phyloP scores from a whole-genome alignment of 2,888 invertebrate species.

The Hetaerina titia region DNA sequence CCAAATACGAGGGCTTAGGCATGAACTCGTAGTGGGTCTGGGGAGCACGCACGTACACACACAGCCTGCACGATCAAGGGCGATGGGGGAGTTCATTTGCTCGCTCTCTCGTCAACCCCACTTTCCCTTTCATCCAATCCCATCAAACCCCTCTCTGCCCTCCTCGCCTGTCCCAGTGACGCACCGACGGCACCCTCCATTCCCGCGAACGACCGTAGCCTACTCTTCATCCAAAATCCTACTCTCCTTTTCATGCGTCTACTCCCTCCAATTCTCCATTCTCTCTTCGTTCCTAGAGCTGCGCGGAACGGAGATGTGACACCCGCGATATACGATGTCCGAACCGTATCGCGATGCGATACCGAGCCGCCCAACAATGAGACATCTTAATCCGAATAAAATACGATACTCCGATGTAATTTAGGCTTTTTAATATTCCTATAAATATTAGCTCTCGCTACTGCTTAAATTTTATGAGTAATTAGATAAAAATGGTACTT shows the following conservation, averaged over 20 bases:
- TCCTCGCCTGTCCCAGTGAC: not conserved
- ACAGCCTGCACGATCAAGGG: not conserved
- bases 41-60: not conserved
- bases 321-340: too few relatives aligned
- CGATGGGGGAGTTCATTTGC: not conserved
- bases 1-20: not conserved
- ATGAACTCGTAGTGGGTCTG: not conserved
- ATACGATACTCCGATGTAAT: too few relatives aligned
- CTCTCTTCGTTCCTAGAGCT: too few relatives aligned
- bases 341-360: too few relatives aligned
- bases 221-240: not conserved
- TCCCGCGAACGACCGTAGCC: not conserved
- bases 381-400: too few relatives aligned
- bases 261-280: too few relatives aligned
- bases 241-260: not conserved
- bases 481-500: too few relatives aligned
- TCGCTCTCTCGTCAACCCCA: not conserved
- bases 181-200: not conserved
- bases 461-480: too few relatives aligned
- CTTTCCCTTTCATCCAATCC: conserved; percentile 2
- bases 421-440: too few relatives aligned
- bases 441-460: too few relatives aligned
- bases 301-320: too few relatives aligned
- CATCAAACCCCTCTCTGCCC: not conserved
- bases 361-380: too few relatives aligned